These are phyloP conservation scores for Columbina picui DNA, from an alignment of 2,113 vertebrate species.

Conservation along the genomic window DNA sequence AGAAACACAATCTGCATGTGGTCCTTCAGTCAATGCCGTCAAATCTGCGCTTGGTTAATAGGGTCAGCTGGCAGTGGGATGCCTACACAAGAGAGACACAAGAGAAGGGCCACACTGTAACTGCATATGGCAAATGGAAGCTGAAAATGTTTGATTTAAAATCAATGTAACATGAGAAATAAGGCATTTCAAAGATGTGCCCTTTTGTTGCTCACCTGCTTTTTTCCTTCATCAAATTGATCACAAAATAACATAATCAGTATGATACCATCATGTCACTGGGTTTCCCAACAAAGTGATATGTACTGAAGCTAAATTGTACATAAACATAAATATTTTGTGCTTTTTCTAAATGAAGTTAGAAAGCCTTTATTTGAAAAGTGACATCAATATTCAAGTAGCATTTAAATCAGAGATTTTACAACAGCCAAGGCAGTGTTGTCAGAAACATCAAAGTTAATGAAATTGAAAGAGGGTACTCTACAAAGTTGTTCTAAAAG, in stretches of 20 bases:
- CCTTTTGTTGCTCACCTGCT: background rate
- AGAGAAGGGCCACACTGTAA: background rate
- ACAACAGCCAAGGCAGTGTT: background rate
- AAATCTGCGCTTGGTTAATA: background rate
- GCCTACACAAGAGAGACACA: background rate
- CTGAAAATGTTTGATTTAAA: background rate
- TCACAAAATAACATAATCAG: background rate
- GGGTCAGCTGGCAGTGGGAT: background rate
- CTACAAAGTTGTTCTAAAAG: conserved; percentile 19
- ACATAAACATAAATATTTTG: background rate
- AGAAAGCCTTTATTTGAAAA: background rate
- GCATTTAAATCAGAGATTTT: background rate
- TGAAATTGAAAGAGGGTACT: background rate
- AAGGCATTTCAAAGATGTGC: background rate
- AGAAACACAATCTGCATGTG: background rate
- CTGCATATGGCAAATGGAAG: background rate
- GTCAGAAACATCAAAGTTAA: background rate
- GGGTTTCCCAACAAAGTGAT: background rate
- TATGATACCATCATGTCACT: background rate
- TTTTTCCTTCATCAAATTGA: background rate
- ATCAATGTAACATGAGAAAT: background rate
- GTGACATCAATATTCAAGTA: background rate
- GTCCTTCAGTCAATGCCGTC: background rate
- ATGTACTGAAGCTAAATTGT: background rate
- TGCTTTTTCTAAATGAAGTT: background rate